phyloP scores from a whole-genome alignment of 1,140 invertebrate species.

The Trichonephila clavata region DNA sequence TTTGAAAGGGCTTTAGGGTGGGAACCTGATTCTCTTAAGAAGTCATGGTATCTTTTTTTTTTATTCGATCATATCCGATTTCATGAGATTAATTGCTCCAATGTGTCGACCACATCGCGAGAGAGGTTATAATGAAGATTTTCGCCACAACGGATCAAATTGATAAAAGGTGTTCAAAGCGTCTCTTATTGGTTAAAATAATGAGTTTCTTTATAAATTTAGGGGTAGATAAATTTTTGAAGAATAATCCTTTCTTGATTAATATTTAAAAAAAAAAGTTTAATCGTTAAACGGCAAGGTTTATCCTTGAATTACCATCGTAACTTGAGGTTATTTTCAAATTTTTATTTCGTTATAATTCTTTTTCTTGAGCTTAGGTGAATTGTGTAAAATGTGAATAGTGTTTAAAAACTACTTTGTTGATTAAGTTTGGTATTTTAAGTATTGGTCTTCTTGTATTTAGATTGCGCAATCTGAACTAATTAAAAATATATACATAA shows the following conservation, averaged over 20 bases:
- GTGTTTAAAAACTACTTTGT: too few relatives aligned
- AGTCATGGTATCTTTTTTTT: constrained; percentile 17
- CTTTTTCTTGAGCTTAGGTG: too few relatives aligned
- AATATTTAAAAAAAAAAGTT: background rate
- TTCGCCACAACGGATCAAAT: background rate
- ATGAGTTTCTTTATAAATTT: background rate
- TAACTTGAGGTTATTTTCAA: too few relatives aligned
- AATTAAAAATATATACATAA: too few relatives aligned
- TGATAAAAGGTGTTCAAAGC: constrained; percentile 21
- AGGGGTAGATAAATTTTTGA: background rate
- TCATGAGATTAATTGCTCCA: constrained; percentile 47
- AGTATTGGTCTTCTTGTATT: too few relatives aligned
- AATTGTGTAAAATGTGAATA: too few relatives aligned
- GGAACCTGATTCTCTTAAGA: constrained; percentile 1
- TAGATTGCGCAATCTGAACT: too few relatives aligned
- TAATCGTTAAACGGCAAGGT: background rate
- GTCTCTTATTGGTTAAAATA: background rate
- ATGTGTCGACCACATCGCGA: constrained; percentile 24
- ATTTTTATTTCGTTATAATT: too few relatives aligned
- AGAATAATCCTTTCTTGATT: background rate
- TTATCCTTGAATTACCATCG: too few relatives aligned
- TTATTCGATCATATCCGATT: constrained; percentile 21
- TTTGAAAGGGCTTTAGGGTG: background rate
- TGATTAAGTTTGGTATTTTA: too few relatives aligned
- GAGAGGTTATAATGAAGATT: constrained; percentile 2